Conservation (phyloP, 2,113 vertebrate species). For the Sebastes schlegelii region DNA sequence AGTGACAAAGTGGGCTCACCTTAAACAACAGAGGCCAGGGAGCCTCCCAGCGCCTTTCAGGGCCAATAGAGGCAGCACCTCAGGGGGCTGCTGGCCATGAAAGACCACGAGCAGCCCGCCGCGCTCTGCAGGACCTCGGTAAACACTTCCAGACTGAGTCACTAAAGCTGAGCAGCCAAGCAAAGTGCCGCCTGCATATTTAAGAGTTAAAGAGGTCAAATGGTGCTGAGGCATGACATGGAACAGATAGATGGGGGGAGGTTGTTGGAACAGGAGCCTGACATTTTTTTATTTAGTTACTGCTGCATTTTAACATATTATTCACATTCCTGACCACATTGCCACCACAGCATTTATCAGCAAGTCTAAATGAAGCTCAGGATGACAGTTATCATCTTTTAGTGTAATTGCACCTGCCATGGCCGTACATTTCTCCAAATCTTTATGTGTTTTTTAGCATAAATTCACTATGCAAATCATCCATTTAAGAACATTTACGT, state of each 20-base stretch:
- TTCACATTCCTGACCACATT: neutral
- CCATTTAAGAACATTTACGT: neutral
- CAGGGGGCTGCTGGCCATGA: constrained; percentile 87
- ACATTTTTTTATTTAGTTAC: neutral
- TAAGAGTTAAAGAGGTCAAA: constrained; percentile 80
- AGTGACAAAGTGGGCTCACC: constrained; percentile 84
- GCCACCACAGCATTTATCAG: neutral
- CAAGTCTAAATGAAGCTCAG: neutral
- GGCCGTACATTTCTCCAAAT: neutral
- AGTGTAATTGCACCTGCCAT: neutral
- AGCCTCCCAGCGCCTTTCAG: constrained; percentile 79
- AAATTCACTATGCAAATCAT: neutral
- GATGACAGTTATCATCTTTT: neutral
- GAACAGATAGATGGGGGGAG: constrained; percentile 38
- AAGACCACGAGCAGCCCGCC: constrained; percentile 85
- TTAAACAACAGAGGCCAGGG: constrained; percentile 85
- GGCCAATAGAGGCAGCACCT: constrained; percentile 84
- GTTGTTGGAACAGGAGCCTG: neutral
- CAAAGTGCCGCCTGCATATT: constrained; percentile 89
- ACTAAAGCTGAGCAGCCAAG: constrained; percentile 83
- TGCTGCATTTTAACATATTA: neutral
- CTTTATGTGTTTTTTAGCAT: neutral
- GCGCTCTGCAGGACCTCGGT: constrained; percentile 88
- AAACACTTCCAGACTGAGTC: constrained; percentile 87
- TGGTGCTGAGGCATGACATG: constrained; percentile 61